Evolutionary conservation across 23 tunicate genomes (phyloP).

Genomic region (Trididemnum miniatum): DNA sequence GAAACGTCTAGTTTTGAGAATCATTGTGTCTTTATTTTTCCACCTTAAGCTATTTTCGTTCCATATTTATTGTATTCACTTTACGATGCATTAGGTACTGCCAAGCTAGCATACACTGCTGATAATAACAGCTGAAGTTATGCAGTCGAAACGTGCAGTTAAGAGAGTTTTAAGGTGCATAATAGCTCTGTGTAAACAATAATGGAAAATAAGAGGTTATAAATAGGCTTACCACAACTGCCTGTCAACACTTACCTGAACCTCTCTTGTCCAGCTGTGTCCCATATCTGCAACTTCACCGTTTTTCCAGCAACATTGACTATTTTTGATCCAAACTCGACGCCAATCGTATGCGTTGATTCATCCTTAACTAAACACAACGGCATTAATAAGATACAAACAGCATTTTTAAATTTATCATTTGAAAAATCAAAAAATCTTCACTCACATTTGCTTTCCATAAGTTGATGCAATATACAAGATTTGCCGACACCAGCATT

Average conservation of each 20-base stretch:
- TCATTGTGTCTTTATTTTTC: too few species aligned
- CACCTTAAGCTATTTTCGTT: too few species aligned
- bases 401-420: neutral
- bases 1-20: too few species aligned
- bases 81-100: too few species aligned
- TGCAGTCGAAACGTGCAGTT: too few species aligned
- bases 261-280: conserved; percentile 91
- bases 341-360: conserved; percentile 90
- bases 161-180: too few species aligned
- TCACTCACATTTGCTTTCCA: conserved; percentile 74
- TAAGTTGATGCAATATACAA: conserved; percentile 75
- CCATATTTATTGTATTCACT: too few species aligned
- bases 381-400: neutral
- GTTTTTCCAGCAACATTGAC: conserved; percentile 79
- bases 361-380: conserved; percentile 66
- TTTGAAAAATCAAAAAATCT: neutral
- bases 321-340: conserved; percentile 80
- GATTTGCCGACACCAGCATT: conserved; percentile 94
- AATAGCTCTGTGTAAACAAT: too few species aligned
- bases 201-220: too few species aligned
- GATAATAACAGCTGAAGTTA: too few species aligned
- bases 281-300: conserved; percentile 88
- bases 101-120: too few species aligned
- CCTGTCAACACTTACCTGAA: conserved; percentile 57
- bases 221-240: too few species aligned